Percentiles rank a stretch among this genome's conserved stretches.
Conservation (phyloP, 2,888 invertebrate genomes). For the Drosophila falleni region DNA sequence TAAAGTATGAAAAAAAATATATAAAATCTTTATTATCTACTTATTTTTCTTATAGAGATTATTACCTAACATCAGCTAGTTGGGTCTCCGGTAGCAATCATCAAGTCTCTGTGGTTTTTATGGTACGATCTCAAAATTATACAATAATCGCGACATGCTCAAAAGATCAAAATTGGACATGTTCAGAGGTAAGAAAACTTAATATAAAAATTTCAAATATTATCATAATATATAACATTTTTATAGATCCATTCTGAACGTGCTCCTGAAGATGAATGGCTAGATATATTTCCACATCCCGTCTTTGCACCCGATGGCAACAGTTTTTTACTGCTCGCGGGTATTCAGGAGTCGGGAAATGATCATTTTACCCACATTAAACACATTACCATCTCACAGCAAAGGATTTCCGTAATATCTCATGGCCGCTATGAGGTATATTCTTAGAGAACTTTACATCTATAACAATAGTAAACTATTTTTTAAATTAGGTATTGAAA, state of each 20-base stretch:
- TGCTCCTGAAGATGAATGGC: slow-evolving; percentile 93
- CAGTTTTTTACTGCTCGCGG: slow-evolving; percentile 92
- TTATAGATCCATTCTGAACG: slow-evolving; percentile 92
- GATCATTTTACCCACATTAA: slow-evolving; percentile 96
- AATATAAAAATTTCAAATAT: neutral
- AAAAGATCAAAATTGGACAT: slow-evolving; percentile 91
- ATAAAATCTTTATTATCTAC: neutral
- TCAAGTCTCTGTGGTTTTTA: slow-evolving; percentile 95
- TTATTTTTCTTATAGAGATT: slow-evolving; percentile 88
- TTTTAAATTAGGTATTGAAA: slow-evolving; percentile 85
- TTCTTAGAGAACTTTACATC: too few species aligned
- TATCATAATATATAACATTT: neutral
- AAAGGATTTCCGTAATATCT: slow-evolving; percentile 93
- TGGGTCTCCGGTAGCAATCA: slow-evolving; percentile 93
- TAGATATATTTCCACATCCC: slow-evolving; percentile 93
- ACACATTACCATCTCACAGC: slow-evolving; percentile 92
- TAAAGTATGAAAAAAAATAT: neutral
- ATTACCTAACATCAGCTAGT: slow-evolving; percentile 95
- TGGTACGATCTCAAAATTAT: slow-evolving; percentile 96
- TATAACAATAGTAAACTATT: neutral
- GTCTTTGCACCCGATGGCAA: slow-evolving; percentile 94
- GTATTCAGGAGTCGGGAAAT: slow-evolving; percentile 93
- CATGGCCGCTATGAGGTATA: slow-evolving; percentile 94
- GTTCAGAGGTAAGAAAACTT: slow-evolving; percentile 90
- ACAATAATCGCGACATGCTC: slow-evolving; percentile 95